Base-by-base conservation (phyloP, 2,888 invertebrate genomes). In the Synanthedon tipuliformis region DNA sequence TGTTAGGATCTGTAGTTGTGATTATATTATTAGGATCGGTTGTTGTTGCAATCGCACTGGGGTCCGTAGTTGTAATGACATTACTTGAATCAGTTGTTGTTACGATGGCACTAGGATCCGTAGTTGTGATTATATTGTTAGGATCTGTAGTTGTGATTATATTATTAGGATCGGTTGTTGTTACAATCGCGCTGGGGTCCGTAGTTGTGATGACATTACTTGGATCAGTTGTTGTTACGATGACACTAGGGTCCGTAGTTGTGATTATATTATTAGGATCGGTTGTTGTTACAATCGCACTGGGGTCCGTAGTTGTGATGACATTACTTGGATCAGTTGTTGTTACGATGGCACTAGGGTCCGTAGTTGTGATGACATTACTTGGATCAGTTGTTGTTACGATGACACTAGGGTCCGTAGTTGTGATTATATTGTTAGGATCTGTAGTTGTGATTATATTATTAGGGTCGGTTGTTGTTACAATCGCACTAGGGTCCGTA, bases 401-500 rank as follows among this genome's bases (percentile, higher is more conserved):
- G 15, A 54, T 51, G 13, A 15, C 41, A 12, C 55, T 53, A 40
- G 57, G 52, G 1, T 53, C 51, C 8, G 50, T 50, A 3, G 41
- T 52, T 8, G 34, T 50, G 5, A 53, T 52, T 18, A 34, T 40
- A 5, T 56, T 34, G 10, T 7, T 50, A 12, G 50, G 10, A 7
- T 53, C 55, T 1, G 58, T 49, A 2, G 59, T 57, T 1, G 55
- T 57, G n/a, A 53, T 52, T 18, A 34, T 40, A 5, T 56, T 34
- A 34, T 7, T 50, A 12, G 50, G 10, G 7, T 53, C 55, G 1
- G 58, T 49, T 3, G 59, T 57, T 1, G 55, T 57, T 18, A 12
- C 23, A 3, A 54, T 55, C 11, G 56, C 54, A 10, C 51, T 51
- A 18, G 52, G 51, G 8, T 54, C 56, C 8, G 50, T 45, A 0